Evolutionary conservation across 2,797 vertebrate species (phyloP), one percentile per base, ranked within the genome.

Genomic region (Notoglanidium macrostoma): DNA sequence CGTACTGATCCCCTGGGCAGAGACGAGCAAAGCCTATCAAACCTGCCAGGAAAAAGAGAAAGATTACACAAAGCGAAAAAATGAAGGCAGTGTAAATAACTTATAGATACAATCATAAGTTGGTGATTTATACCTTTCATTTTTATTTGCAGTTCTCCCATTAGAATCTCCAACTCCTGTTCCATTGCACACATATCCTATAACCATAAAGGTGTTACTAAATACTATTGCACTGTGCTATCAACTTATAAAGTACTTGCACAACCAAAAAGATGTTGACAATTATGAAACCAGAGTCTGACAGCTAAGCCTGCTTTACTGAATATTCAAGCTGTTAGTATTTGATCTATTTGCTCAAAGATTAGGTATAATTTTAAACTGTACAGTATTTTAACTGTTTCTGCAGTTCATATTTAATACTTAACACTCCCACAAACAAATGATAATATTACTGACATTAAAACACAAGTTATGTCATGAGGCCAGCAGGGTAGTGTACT

Each of bases 1-100:
- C 98, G 10, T 99, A 99, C 83, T 99, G 98, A 93, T 99, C 98
- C 90, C 98, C 98, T 0, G 98, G 98, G 88, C 98, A 99, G 83
- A 99, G 97, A 2, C 98, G 96, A 65, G 98, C 98, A 5, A 97
- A 99, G 70, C 98, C 98, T 86, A 98, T 97, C 94, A 99, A 93
- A 76, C 98, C 98, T 99, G 93, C 2, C 72, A 94, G 94, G 73
- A n/a, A 90, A n/a, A 78, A 73, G 65, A 74, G 44, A 23, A 2
- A 44, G 57, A 67, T n/a, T 82, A 8, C 54, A 57, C 72, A 79
- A 68, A 65, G 19, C 29, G 40, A 79, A 55, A 26, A 49, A 73
- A 70, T 49, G 0, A 32, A 84, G 14, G 44, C 17, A n/a, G n/a
- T 14, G 59, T 40, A 59, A 35, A 32, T 68, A 54, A 67, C 3